Percentiles rank a stretch among this genome's conserved stretches.
Evolutionary conservation across 1,140 invertebrate species (phyloP).

Genomic region (Ladona fulva): DNA sequence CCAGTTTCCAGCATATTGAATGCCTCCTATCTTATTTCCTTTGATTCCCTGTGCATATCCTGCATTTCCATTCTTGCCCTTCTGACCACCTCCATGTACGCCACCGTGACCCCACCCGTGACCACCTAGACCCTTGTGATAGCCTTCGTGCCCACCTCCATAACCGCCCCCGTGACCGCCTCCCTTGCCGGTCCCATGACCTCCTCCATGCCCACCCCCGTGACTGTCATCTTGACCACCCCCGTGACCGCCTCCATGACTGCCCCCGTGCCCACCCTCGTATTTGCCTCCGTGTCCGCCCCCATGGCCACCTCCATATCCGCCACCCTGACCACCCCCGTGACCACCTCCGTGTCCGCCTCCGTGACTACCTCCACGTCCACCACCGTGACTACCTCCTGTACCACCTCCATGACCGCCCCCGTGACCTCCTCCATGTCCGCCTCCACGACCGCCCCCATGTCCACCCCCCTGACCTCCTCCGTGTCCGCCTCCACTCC

Average conservation of each 20-base stretch:
- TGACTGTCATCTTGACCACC: conserved; percentile 37
- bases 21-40: no score
- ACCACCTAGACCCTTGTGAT: no score
- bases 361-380: background rate
- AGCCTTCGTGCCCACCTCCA: conserved; percentile 52
- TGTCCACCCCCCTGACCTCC: background rate
- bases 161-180: conserved; percentile 52
- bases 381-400: conserved; percentile 47
- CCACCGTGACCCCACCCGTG: no score
- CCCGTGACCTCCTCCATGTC: background rate
- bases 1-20: no score
- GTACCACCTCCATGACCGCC: conserved; percentile 37
- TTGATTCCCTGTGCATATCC: no score
- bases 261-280: conserved; percentile 52
- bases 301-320: conserved; percentile 32
- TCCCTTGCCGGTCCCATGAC: conserved; percentile 55
- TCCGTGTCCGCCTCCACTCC: background rate
- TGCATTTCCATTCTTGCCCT: no score
- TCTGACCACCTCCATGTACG: no score
- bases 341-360: conserved; percentile 43
- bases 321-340: conserved; percentile 39
- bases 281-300: conserved; percentile 53
- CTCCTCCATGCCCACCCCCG: conserved; percentile 45
- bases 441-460: background rate
- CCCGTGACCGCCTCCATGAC: conserved; percentile 56